Evolutionary conservation across 2,888 invertebrate species (phyloP).

Genomic region (Crematogaster levior): DNA sequence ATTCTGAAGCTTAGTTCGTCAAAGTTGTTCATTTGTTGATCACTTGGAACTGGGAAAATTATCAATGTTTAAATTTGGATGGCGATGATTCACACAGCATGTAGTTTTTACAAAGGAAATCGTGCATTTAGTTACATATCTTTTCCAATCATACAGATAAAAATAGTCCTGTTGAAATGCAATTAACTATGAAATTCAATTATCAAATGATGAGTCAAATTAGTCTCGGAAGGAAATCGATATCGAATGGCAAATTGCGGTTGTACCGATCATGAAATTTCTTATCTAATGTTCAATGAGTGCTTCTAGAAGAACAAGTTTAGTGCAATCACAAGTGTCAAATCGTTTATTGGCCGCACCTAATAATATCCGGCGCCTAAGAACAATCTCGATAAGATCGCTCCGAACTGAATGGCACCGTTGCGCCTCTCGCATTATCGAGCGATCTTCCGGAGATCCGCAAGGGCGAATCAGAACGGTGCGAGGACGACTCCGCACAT

Average conservation of each 20-base stretch:
- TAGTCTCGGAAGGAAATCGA: conserved; percentile 17
- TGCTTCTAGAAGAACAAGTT: background rate
- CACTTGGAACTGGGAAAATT: background rate
- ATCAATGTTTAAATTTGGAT: background rate
- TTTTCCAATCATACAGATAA: background rate
- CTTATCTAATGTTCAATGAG: background rate
- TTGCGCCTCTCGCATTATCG: conserved; percentile 59
- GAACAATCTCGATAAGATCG: conserved; percentile 10
- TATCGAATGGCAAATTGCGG: background rate
- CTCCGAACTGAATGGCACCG: conserved; percentile 26
- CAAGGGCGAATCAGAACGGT: conserved; percentile 22
- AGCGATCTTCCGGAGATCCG: conserved; percentile 54
- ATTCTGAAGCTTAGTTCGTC: background rate
- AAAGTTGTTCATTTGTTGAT: background rate
- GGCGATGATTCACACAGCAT: background rate
- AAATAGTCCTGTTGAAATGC: background rate
- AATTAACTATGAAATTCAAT: conserved; percentile 11
- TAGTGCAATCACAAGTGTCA: conserved; percentile 32
- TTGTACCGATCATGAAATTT: conserved; percentile 9
- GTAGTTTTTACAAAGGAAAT: background rate
- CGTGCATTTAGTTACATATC: background rate
- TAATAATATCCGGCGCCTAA: conserved; percentile 26
- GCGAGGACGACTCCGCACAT: conserved; percentile 67
- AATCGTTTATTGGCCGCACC: conserved; percentile 23
- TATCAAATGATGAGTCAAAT: background rate